Base-by-base conservation (phyloP, 64 coral and sea anemone genomes). In the Dendronephthya gigantea region DNA sequence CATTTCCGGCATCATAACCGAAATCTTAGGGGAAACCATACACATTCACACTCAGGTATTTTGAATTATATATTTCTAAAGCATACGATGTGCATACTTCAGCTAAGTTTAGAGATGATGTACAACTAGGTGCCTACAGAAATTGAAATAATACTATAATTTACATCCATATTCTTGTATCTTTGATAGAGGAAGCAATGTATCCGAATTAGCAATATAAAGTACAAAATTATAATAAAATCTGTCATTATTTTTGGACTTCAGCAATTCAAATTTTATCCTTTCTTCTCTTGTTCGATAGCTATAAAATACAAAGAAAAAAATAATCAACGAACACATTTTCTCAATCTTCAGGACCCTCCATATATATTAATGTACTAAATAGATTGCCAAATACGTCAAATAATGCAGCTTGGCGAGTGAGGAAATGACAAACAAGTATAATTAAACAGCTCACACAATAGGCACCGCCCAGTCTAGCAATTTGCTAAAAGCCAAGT, bases 381-480 rank as follows among this genome's bases (percentile, higher is more conserved):
- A 45, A 45, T 45, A 45, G 41, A 45, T 45, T 45, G 11, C 4
- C 41, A 45, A 79, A 79, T 13, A 28, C 32, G 32, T 19, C 37
- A 79, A 33, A 34, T n/a, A 37, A 19, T 39, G 28, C 1, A 39
- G 72, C 7, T 34, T 8, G 19, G 31, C 31, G 15, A 35, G 32
- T 36, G 36, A 79, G 72, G 36, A 37, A 37, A 79, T 79, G 72
- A 39, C 72, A 79, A 79, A 39, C 37, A 39, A 37, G 19, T n/a
- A n/a, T n/a, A n/a, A n/a, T n/a, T n/a, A 79, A 35, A 19, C 72
- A 28, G 72, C 31, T 45, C 41, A 45, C 29, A 79, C 32, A 39
- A 34, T 36, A 79, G 72, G 72, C 72, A 79, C 72, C 72, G 72
- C 72, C 72, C 72, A 79, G 36, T 79, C 31, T 79, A 79, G 30